Evolutionary conservation across 2,888 invertebrate genomes (phyloP), one percentile per base, ranked within the genome.

Genomic region (Plagodis pulveraria): DNA sequence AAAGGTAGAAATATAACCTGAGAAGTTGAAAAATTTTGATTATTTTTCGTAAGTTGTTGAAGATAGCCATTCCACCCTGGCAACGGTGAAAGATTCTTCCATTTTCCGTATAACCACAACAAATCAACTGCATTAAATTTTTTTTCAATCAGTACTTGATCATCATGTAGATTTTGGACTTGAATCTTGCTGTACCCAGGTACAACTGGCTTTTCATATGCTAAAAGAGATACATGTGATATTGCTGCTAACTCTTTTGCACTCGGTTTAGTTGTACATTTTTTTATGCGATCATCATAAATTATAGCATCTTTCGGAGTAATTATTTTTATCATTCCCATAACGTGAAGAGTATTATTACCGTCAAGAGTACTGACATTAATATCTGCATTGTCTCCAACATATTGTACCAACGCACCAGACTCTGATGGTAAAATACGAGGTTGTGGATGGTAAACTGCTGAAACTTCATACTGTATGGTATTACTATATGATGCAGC

Each of bases 1-100:
- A 83, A 84, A 45, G 77, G 83, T 42, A 79, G 60, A 69, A 64
- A 77, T 46, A 62, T 51, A 61, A 81, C 59, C 48, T 69, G 56
- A 54, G 74, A 72, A 10, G 12, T 67, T 66, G 70, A 56, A 67
- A 67, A 78, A 58, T 69, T 56, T 49, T 41, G n/a, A 56, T 55
- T 50, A 66, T 65, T 67, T 65, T 67, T 73, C 10, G 75, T 76
- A 32, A 74, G 63, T 42, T 68, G 68, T 67, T 77, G 58, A 74
- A 80, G 64, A 71, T 71, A 82, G 12, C 78, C 79, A 65, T 78
- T 78, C 78, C 77, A 82, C 11, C 80, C 77, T 57, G 77, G 74
- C 56, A 78, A 73, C 56, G 67, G 54, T 64, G 61, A 56, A 63
- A 64, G 11, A 65, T 73, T 64, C 52, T 60, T 70, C 72, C 71